phyloP scores from a whole-genome alignment of 2,113 vertebrate genomes.

The Lasiurus cinereus region DNA sequence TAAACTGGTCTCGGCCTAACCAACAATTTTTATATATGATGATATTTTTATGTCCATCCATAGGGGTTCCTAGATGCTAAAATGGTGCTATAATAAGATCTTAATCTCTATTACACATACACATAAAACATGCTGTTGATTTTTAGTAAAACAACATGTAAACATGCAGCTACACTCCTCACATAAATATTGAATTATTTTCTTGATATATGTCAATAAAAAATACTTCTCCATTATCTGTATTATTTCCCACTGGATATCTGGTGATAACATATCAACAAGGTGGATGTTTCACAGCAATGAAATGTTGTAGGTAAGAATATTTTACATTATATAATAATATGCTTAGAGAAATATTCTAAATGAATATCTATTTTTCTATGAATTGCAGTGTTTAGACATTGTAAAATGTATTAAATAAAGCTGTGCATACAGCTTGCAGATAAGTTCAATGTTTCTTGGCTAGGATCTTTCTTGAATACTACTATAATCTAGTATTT shows the following conservation, averaged over 20 bases:
- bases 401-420: neutral
- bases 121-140: neutral
- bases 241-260: neutral
- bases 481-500: neutral
- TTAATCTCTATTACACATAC: neutral
- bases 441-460: constrained; percentile 2
- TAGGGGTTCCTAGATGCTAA: neutral
- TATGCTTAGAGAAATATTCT: neutral
- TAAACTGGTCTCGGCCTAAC: too few relatives aligned
- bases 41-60: neutral
- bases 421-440: neutral
- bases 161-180: neutral
- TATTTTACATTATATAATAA: neutral
- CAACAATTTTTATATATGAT: neutral
- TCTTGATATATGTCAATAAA: neutral
- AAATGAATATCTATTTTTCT: constrained; percentile 4
- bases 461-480: neutral
- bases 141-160: neutral
- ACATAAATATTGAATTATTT: neutral
- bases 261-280: neutral
- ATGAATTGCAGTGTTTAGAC: neutral
- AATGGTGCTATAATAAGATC: neutral
- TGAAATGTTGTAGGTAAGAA: neutral
- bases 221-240: neutral
- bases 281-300: neutral